These are phyloP conservation scores for Hippasteria phrygiana DNA, from an alignment of 53 echinoderm and acorn worm genomes.

Conservation along the genomic window DNA sequence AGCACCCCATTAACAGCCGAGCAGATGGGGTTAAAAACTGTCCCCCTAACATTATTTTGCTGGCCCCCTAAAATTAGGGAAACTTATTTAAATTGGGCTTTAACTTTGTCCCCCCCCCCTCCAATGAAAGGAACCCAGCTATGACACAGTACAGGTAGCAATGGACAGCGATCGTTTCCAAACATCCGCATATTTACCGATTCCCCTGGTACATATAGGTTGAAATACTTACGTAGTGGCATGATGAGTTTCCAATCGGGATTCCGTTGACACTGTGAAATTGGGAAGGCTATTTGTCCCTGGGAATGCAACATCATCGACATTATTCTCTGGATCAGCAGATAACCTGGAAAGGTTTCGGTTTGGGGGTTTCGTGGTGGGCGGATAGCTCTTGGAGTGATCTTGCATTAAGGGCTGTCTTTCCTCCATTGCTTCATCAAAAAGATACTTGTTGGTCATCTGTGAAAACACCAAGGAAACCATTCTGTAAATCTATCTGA, in stretches of 20 bases:
- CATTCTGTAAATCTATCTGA: too few relatives aligned
- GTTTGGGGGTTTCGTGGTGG: slow-evolving; percentile 7
- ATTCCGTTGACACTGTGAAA: slow-evolving; percentile 45
- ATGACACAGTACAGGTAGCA: too few relatives aligned
- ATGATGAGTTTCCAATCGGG: slow-evolving; percentile 33
- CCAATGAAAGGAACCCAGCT: too few relatives aligned
- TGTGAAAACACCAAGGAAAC: background rate
- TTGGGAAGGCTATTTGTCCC: background rate
- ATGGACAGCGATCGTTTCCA: too few relatives aligned
- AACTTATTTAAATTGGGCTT: too few relatives aligned
- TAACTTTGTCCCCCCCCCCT: too few relatives aligned
- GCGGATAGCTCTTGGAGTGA: slow-evolving; percentile 3
- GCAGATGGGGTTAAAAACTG: too few relatives aligned
- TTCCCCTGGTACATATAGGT: too few relatives aligned
- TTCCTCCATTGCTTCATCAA: slow-evolving; percentile 37
- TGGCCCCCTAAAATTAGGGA: too few relatives aligned
- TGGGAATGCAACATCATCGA: background rate
- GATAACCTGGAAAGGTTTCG: background rate
- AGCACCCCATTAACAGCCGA: too few relatives aligned
- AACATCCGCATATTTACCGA: too few relatives aligned
- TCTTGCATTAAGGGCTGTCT: slow-evolving; percentile 13
- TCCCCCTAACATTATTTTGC: too few relatives aligned
- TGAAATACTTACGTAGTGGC: slow-evolving; percentile 57
- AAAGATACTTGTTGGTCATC: slow-evolving; percentile 23
- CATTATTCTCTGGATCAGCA: background rate